phyloP scores from a whole-genome alignment of 1,140 invertebrate species.

The Trichoplusia ni region DNA sequence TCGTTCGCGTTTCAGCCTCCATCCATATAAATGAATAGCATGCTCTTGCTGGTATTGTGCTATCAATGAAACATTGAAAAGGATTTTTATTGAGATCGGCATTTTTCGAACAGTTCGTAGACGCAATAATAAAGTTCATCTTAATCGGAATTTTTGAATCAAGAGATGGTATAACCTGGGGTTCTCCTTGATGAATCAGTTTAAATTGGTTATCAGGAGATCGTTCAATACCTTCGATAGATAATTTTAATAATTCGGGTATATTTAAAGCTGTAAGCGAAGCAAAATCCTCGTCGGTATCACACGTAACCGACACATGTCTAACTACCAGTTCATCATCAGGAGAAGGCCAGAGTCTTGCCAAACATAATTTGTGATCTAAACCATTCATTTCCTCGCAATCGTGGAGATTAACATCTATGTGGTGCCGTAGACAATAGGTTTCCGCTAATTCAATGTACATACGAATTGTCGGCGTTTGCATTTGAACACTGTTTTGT shows the following conservation, averaged over 20 bases:
- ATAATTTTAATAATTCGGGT: slow-evolving; percentile 44
- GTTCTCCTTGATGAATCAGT: slow-evolving; percentile 53
- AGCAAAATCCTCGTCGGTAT: slow-evolving; percentile 56
- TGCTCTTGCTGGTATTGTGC: slow-evolving; percentile 38
- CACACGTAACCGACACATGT: slow-evolving; percentile 51
- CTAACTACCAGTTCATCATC: slow-evolving; percentile 60
- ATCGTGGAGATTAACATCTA: slow-evolving; percentile 39
- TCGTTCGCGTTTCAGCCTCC: slow-evolving; percentile 44
- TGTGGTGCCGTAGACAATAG: slow-evolving; percentile 54
- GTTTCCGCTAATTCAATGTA: slow-evolving; percentile 67
- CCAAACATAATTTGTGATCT: slow-evolving; percentile 57
- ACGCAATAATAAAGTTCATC: slow-evolving; percentile 50
- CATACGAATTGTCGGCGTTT: slow-evolving; percentile 52
- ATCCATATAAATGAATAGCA: slow-evolving; percentile 58
- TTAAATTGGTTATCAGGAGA: slow-evolving; percentile 50
- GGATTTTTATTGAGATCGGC: slow-evolving; percentile 41
- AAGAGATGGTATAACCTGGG: slow-evolving; percentile 55
- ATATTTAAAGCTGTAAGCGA: slow-evolving; percentile 49
- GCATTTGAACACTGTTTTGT: slow-evolving; percentile 49
- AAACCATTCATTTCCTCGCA: slow-evolving; percentile 64
- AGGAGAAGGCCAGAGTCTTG: slow-evolving; percentile 53
- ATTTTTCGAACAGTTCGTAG: slow-evolving; percentile 61
- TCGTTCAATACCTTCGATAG: slow-evolving; percentile 50
- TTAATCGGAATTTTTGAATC: slow-evolving; percentile 50
- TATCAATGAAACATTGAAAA: slow-evolving; percentile 45